Percentiles rank a stretch among this genome's conserved stretches.
Conservation (phyloP, 2,797 vertebrate species). For the Rachycentron canadum region DNA sequence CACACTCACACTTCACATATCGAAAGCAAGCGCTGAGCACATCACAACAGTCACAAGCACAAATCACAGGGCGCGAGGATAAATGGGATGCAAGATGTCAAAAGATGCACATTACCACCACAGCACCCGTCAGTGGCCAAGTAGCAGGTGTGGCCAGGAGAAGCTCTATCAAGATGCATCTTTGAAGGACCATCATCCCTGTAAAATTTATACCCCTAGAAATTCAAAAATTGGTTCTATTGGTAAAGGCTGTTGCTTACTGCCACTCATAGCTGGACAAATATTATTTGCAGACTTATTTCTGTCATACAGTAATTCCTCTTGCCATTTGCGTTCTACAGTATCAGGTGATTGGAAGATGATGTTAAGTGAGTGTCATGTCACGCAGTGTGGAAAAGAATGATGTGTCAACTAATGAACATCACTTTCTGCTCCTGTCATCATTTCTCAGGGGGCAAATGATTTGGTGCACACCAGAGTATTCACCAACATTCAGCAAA, state of each 20-base stretch:
- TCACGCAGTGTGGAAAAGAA: slow-evolving; percentile 30
- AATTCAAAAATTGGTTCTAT: not conserved
- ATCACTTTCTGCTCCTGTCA: slow-evolving; percentile 57
- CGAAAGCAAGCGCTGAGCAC: no score
- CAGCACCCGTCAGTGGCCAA: slow-evolving; percentile 10
- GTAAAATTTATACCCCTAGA: not conserved
- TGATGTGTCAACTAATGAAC: slow-evolving; percentile 59
- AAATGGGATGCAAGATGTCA: slow-evolving; percentile 18
- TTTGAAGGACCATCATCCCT: not conserved
- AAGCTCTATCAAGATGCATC: slow-evolving; percentile 3
- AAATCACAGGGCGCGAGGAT: slow-evolving; percentile 38
- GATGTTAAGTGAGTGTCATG: slow-evolving; percentile 36
- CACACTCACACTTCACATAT: no score
- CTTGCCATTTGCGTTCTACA: not conserved
- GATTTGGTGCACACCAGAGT: slow-evolving; percentile 68
- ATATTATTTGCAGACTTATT: not conserved
- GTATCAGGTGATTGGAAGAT: slow-evolving; percentile 13
- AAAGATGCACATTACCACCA: slow-evolving; percentile 8
- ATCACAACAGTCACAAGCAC: slow-evolving; percentile 32
- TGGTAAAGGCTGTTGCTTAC: not conserved
- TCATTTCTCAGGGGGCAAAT: slow-evolving; percentile 62
- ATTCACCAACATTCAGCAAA: slow-evolving; percentile 73
- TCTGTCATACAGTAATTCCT: not conserved
- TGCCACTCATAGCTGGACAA: not conserved
- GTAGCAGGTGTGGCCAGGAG: not conserved